Base-by-base conservation (phyloP, 2,797 vertebrate species). In the Sebastes glaucus region DNA sequence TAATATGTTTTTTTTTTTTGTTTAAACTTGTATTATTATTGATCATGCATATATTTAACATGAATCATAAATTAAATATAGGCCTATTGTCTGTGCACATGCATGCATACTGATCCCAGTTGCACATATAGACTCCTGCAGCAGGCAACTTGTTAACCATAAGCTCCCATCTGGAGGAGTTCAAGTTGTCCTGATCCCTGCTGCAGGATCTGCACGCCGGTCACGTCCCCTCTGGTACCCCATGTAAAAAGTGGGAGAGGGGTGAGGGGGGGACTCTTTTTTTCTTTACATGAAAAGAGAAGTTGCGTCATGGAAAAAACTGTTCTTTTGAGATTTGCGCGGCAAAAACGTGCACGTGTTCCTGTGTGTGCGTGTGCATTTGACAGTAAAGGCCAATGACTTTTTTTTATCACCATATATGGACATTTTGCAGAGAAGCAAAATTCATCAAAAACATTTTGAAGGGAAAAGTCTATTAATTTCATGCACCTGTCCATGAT, bases 261-360 rank as follows among this genome's bases (percentile, higher is more conserved):
- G 78, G 38, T 42, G 13, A 0, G 0, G 71, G 20, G 63, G 82
- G 85, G 27, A 33, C 61, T 75, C 88, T 85, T 72, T 67, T 79
- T 76, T 20, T 8, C 30, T 32, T 85, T 84, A 90, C 89, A 90
- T 95, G 93, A 96, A 96, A 95, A 94, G 95, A 91, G 65, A 89
- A 91, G 89, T 95, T 94, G 92, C 95, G 96, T 96, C 96, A 96
- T 95, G 95, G 95, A 96, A 96, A 96, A 93, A 95, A 94, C 86
- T 56, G 69, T 83, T 90, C 85, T 91, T 49, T 87, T 78, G 74
- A 83, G 71, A 82, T 87, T 83, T 74, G 62, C 57, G 87, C 86
- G 77, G 83, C 77, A 89, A 84, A 90, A 82, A 82, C 76, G 86
- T 86, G 84, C 78, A 27, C 25, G 42, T 62, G 78, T 35, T 49